These are phyloP conservation scores for Kryphioiulus occultus DNA, from an alignment of 2,888 invertebrate species.

Conservation along the genomic window DNA sequence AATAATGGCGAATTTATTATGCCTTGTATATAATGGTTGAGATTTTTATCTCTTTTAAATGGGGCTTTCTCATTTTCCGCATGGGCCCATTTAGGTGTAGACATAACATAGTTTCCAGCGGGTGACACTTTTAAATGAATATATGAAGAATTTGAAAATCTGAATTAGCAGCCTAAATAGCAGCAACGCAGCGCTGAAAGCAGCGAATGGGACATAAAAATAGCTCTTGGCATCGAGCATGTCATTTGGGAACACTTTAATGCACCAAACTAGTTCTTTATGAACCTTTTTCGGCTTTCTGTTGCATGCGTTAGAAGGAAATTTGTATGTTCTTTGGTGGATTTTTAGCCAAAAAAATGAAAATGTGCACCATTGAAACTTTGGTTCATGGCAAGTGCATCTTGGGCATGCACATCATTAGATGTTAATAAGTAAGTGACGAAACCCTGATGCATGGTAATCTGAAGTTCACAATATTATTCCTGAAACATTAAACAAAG, in stretches of 20 bases:
- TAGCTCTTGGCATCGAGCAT: neutral
- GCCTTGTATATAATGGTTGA: neutral
- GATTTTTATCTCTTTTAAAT: conserved; percentile 26
- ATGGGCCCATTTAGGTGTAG: conserved; percentile 24
- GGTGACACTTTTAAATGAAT: conserved; percentile 9
- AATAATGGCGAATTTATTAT: neutral
- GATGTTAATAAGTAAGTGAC: too few species aligned
- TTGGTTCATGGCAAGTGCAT: too few species aligned
- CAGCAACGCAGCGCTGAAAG: neutral
- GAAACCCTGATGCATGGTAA: too few species aligned
- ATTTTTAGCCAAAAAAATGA: neutral
- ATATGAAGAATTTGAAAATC: conserved; percentile 12
- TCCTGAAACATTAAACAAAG: too few species aligned
- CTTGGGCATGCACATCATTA: too few species aligned
- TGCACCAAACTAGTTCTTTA: conserved; percentile 25
- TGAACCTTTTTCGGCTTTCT: neutral
- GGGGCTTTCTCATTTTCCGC: neutral
- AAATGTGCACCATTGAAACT: neutral
- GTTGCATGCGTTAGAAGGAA: neutral
- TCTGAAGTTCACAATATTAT: too few species aligned
- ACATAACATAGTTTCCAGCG: neutral
- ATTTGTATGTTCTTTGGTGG: neutral
- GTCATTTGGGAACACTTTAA: neutral
- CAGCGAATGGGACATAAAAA: neutral
- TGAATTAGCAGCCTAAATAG: conserved; percentile 29